Evolutionary conservation across 2,113 vertebrate genomes (phyloP).

Genomic region (Daboia siamensis): DNA sequence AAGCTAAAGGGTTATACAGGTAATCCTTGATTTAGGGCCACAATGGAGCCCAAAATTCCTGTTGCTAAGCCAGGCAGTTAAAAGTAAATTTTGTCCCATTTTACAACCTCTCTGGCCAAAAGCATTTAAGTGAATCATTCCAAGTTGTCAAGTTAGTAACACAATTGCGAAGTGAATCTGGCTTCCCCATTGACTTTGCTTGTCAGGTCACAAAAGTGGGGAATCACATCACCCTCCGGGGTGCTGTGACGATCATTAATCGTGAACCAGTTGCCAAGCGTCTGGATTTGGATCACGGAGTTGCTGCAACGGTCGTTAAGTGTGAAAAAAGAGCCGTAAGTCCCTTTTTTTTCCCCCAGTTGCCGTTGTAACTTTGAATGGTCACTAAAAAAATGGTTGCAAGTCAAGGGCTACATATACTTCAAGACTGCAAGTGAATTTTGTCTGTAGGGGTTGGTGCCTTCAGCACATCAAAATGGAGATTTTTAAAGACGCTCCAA

Average conservation of each 20-base stretch:
- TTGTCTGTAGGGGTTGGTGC: neutral
- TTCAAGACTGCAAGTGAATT: neutral
- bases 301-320: neutral
- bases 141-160: too few species aligned
- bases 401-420: too few species aligned
- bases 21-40: neutral
- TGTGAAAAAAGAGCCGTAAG: neutral
- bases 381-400: neutral
- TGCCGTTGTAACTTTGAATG: neutral
- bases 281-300: neutral
- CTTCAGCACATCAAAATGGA: neutral
- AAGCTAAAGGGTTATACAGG: neutral
- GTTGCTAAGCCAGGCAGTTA: neutral
- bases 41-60: neutral
- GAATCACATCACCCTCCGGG: too few species aligned
- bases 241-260: too few species aligned
- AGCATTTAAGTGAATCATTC: too few species aligned
- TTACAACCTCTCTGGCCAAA: too few species aligned
- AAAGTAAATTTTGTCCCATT: neutral
- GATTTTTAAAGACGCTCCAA: neutral
- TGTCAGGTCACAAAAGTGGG: too few species aligned
- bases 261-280: too few species aligned
- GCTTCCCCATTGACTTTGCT: too few species aligned
- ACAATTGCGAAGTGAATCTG: neutral
- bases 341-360: neutral